Conservation (phyloP, 2,113 vertebrate genomes). For the Tachysurus vachellii region DNA sequence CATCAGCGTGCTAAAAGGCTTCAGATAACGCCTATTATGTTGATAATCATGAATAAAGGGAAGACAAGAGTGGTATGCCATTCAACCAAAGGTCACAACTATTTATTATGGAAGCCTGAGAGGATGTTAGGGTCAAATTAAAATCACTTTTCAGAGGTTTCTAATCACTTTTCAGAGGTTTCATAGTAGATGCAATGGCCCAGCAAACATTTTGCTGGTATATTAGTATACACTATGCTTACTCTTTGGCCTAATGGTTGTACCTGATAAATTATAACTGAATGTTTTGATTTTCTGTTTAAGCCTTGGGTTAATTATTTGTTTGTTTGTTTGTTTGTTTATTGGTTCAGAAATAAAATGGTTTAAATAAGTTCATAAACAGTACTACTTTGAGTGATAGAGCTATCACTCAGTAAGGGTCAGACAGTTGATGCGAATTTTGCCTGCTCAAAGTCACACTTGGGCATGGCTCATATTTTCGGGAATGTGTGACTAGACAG, state of each 20-base stretch:
- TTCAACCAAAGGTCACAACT: conserved; percentile 50
- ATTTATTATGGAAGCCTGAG: conserved; percentile 43
- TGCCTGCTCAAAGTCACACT: conserved; percentile 35
- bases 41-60: conserved; percentile 72
- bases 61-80: conserved; percentile 45
- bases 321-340: not conserved
- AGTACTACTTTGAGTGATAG: not conserved
- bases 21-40: conserved; percentile 65
- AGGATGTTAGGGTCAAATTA: conserved; percentile 38
- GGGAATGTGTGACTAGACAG: conserved; percentile 48
- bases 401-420: conserved; percentile 9
- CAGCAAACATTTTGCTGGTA: not conserved
- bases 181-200: not conserved
- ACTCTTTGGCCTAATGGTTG: not conserved
- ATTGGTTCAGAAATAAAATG: not conserved
- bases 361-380: not conserved
- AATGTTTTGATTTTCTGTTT: not conserved
- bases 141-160: conserved; percentile 22
- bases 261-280: not conserved
- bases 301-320: not conserved
- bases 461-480: conserved; percentile 31
- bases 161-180: conserved; percentile 9
- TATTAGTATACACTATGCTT: not conserved
- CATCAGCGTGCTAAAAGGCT: conserved; percentile 67
- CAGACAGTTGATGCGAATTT: conserved; percentile 34